Percentiles rank a stretch among this genome's conserved stretches.
These are phyloP conservation scores for Abrostola triplasia DNA, from an alignment of 2,888 invertebrate genomes.

Conservation along the genomic window DNA sequence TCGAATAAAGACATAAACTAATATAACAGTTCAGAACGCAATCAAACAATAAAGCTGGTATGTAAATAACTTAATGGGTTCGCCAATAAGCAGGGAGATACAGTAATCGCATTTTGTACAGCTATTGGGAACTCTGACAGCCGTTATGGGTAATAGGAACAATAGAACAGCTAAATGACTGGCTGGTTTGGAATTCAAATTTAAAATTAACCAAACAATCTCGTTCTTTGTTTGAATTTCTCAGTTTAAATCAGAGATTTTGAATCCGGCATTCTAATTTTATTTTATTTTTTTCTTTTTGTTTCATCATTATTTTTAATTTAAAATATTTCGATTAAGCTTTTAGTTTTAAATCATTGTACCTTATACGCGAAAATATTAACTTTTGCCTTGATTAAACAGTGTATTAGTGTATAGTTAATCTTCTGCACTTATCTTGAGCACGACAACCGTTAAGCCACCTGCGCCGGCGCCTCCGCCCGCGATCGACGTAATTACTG, in stretches of 20 bases:
- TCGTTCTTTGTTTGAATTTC: too few species aligned
- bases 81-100: not conserved
- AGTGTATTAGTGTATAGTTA: not conserved
- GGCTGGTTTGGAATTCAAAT: too few species aligned
- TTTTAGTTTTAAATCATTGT: too few species aligned
- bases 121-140: not conserved
- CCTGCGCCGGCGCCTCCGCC: constrained; percentile 59
- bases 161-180: too few species aligned
- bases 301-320: too few species aligned
- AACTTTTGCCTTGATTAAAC: not conserved
- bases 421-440: constrained; percentile 18
- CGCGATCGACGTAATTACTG: constrained; percentile 48
- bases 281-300: too few species aligned
- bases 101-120: constrained; percentile 17
- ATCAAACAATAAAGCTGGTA: constrained; percentile 52
- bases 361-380: too few species aligned
- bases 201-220: too few species aligned
- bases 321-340: too few species aligned
- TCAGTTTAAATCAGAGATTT: too few species aligned
- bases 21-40: constrained; percentile 33
- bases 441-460: constrained; percentile 31
- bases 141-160: too few species aligned
- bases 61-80: constrained; percentile 50
- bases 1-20: constrained; percentile 45
- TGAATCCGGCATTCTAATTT: too few species aligned